Conservation (phyloP, 1,140 invertebrate species). For the Pseudomyrmex flavicornis region DNA sequence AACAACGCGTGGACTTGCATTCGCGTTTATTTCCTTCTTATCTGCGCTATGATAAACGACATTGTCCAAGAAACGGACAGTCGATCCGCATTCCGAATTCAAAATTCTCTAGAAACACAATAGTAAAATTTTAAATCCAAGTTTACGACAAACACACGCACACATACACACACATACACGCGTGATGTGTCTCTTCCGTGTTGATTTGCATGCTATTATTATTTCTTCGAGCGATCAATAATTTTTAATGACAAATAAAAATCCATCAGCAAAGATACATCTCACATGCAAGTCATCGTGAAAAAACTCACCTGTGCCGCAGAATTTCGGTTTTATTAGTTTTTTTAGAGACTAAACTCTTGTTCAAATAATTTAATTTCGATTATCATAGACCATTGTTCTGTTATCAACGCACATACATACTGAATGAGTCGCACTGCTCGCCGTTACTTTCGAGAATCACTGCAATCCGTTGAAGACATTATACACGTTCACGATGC, state of each 20-base stretch:
- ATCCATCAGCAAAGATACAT: not conserved
- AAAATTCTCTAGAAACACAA: not conserved
- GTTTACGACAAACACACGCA: too few species aligned
- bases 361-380: not conserved
- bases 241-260: not conserved
- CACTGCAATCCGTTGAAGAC: constrained; percentile 60
- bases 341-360: not conserved
- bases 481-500: constrained; percentile 59
- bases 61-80: not conserved
- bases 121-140: not conserved
- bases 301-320: too few species aligned
- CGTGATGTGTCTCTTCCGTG: too few species aligned
- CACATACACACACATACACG: too few species aligned
- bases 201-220: too few species aligned
- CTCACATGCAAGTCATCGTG: not conserved
- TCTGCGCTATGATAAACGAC: not conserved
- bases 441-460: constrained; percentile 61
- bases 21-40: not conserved
- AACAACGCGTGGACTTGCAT: not conserved
- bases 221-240: too few species aligned
- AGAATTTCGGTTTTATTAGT: too few species aligned
- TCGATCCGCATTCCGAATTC: too few species aligned
- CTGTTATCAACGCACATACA: constrained; percentile 20
- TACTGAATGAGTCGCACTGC: constrained; percentile 49
- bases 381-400: not conserved